These are phyloP conservation scores for Ischnura elegans DNA, from an alignment of 2,888 invertebrate species.

Conservation along the genomic window DNA sequence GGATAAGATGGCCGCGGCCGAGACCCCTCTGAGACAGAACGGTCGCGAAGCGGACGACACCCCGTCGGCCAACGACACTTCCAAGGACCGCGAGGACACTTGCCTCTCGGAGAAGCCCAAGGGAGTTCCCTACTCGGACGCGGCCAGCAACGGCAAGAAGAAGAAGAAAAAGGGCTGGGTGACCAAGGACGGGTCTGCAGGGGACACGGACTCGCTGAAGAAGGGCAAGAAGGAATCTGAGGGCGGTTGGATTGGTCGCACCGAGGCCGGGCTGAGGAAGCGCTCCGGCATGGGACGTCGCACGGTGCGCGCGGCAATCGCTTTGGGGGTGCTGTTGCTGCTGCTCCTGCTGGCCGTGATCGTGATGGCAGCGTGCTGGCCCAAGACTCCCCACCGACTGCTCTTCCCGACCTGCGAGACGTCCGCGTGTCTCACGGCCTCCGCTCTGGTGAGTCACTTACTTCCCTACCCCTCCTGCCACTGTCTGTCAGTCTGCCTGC, in stretches of 20 bases:
- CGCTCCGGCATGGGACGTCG: constrained; percentile 78
- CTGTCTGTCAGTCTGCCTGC: not conserved
- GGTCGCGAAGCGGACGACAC: constrained; percentile 40
- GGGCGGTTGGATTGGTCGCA: not conserved
- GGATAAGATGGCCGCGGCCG: constrained; percentile 33
- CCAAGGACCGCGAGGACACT: constrained; percentile 53
- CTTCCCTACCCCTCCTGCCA: not conserved
- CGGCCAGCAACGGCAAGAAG: not conserved
- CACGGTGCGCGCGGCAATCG: constrained; percentile 81
- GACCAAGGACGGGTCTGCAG: not conserved
- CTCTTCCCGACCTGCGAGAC: constrained; percentile 78
- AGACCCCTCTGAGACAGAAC: constrained; percentile 48
- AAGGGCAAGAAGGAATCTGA: not conserved
- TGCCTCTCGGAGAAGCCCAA: constrained; percentile 49
- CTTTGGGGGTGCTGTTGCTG: constrained; percentile 79
- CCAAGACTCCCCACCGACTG: constrained; percentile 76
- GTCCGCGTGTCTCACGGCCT: constrained; percentile 79
- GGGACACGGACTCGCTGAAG: not conserved
- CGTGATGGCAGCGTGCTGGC: constrained; percentile 78
- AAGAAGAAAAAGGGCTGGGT: not conserved
- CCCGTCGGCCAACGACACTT: not conserved
- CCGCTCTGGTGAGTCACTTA: constrained; percentile 78
- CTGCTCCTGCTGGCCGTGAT: constrained; percentile 78
- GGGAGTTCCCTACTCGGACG: constrained; percentile 11
- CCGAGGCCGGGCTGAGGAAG: constrained; percentile 78